Percentiles rank a stretch among this genome's conserved stretches.
Conservation (phyloP, 2,888 invertebrate species). For the Arctia plantaginis region DNA sequence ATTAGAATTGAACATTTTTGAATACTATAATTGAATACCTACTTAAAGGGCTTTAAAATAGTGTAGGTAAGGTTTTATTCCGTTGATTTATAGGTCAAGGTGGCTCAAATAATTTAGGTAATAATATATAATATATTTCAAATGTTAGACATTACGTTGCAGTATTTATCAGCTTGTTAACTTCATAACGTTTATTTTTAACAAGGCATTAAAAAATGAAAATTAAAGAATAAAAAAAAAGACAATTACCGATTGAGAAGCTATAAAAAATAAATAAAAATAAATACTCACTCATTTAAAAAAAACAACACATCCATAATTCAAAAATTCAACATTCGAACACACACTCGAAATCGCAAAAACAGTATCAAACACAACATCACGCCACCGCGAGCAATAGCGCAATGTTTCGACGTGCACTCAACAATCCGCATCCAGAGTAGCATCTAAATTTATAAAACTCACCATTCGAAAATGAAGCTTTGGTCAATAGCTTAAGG, state of each 20-base stretch:
- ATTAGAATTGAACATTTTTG: too few species aligned
- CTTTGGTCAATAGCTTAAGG: background rate
- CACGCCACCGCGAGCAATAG: slow-evolving; percentile 48
- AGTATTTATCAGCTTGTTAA: background rate
- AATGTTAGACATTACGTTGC: background rate
- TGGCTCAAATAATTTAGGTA: too few species aligned
- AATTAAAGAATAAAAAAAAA: too few species aligned
- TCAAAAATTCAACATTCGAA: slow-evolving; percentile 21
- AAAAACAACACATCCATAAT: slow-evolving; percentile 32
- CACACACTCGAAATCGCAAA: slow-evolving; percentile 34
- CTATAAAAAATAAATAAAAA: slow-evolving; percentile 2
- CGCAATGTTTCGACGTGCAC: slow-evolving; percentile 50
- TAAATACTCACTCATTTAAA: slow-evolving; percentile 39
- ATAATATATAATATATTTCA: background rate
- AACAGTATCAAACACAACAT: slow-evolving; percentile 39
- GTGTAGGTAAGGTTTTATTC: too few species aligned
- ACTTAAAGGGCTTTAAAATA: too few species aligned
- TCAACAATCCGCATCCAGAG: slow-evolving; percentile 39
- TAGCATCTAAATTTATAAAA: slow-evolving; percentile 29
- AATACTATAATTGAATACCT: too few species aligned
- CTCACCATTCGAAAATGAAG: slow-evolving; percentile 19
- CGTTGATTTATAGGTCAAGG: too few species aligned
- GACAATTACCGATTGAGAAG: background rate
- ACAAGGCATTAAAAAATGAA: too few species aligned
- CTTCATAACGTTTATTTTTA: too few species aligned